Conservation (phyloP, 2,797 vertebrate species). For the Bufotes viridis region DNA sequence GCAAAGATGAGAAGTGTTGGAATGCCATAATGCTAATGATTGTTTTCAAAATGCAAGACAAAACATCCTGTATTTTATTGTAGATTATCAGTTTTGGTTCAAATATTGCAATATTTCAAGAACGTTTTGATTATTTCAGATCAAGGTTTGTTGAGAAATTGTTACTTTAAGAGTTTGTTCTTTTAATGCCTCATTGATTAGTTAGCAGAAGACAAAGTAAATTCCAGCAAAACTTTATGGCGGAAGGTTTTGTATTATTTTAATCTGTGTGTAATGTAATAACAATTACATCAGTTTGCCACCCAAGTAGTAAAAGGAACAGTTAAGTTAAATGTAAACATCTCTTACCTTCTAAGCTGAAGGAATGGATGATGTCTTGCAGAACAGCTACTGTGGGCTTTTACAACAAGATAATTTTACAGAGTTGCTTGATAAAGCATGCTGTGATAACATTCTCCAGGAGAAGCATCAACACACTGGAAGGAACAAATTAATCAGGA, state of each 20-base stretch:
- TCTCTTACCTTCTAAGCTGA: constrained; percentile 42
- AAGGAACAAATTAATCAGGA: constrained; percentile 32
- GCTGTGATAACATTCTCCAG: constrained; percentile 39
- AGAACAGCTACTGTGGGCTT: constrained; percentile 59
- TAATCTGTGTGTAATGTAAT: constrained; percentile 41
- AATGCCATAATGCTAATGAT: background rate
- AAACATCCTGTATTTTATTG: background rate
- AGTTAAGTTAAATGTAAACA: constrained; percentile 61
- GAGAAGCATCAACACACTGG: constrained; percentile 27
- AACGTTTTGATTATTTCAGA: background rate
- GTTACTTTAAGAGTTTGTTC: background rate
- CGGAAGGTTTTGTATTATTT: constrained; percentile 28
- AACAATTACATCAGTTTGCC: constrained; percentile 44
- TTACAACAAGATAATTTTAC: constrained; percentile 39
- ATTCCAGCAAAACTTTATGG: constrained; percentile 15
- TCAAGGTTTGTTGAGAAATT: background rate
- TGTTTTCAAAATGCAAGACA: background rate
- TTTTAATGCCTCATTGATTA: constrained; percentile 2
- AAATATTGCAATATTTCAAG: background rate
- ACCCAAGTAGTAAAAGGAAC: constrained; percentile 55
- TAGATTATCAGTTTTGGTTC: background rate
- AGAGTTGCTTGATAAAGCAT: constrained; percentile 38
- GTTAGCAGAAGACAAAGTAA: background rate
- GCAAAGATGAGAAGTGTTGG: background rate
- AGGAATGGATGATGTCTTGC: constrained; percentile 50